Evolutionary conservation across 1,140 invertebrate species (phyloP).

Genomic region (Semibalanus balanoides): DNA sequence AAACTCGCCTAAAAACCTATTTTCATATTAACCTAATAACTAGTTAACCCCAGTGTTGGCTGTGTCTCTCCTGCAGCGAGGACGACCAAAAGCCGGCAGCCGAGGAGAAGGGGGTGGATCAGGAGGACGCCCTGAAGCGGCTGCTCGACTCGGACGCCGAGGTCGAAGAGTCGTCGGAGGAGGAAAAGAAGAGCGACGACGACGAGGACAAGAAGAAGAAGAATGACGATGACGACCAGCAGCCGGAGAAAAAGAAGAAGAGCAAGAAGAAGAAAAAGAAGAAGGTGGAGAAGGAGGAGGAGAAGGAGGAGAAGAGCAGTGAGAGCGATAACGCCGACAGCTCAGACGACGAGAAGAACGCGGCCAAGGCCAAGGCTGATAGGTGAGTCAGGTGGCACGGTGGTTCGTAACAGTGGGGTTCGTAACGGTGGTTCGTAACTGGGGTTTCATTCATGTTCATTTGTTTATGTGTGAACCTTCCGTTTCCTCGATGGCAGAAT

Average conservation of each 20-base stretch:
- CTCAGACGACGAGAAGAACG: constrained; percentile 12
- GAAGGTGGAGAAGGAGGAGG: constrained; percentile 17
- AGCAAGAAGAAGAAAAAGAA: constrained; percentile 23
- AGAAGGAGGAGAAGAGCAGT: constrained; percentile 29
- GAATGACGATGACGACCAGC: constrained; percentile 16
- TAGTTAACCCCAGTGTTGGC: no score
- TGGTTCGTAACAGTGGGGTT: no score
- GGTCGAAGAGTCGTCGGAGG: constrained; percentile 49
- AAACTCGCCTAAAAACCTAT: no score
- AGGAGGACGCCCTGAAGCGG: constrained; percentile 71
- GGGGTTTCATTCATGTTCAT: no score
- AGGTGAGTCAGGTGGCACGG: no score
- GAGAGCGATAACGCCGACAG: constrained; percentile 47
- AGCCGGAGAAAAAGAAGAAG: constrained; percentile 24
- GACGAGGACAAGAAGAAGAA: constrained; percentile 23
- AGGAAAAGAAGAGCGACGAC: constrained; percentile 41
- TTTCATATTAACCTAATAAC: no score
- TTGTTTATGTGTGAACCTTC: no score
- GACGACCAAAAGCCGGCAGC: constrained; percentile 55
- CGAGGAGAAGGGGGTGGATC: constrained; percentile 45
- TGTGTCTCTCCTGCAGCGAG: constrained; percentile 33
- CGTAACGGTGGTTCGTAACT: no score
- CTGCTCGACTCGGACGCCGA: constrained; percentile 77
- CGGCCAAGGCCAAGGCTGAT: neutral
- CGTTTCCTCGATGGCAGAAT: no score